Evolutionary conservation across 1,140 invertebrate genomes (phyloP), one percentile per base, ranked within the genome.

Genomic region (Nylanderia fulva): DNA sequence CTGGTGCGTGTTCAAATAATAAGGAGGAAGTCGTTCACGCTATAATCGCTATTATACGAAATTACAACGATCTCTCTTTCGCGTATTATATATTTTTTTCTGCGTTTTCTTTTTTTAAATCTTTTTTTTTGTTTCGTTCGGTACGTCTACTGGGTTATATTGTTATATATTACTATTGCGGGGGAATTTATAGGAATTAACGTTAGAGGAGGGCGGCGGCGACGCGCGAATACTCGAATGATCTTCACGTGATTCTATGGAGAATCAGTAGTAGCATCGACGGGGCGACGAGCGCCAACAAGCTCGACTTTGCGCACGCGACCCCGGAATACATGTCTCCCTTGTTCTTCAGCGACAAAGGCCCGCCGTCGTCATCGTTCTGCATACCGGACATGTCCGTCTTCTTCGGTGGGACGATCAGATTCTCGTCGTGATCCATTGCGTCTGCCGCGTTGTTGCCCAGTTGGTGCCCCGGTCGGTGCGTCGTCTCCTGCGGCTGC

Each of bases 331-430:
- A 33, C 15, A 56, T 66, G 48, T 52, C 1, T 92, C 92, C 88
- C 42, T 94, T 93, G 36, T 93, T 90, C n/a, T 94, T 92, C 9
- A 94, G 85, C 0, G 93, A 94, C 15, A 91, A 33, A 0, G 94
- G 94, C 8, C 91, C 91, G 7, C 91, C 91, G 71, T 93, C 92
- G 52, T 94, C 92, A 45, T 94, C 92, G 58, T 84, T 90, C 15
- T 93, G 93, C 88, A 94, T 92, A 3, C 86, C 91, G 24, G 90
- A 79, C 9, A 88, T 60, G 29, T 93, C 93, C 0, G 79, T 75
- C n/a, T 92, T 94, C 54, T 92, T 91, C n/a, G 87, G 92, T 0
- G 93, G 76, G 33, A 92, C 45, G 2, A 94, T 93, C 33, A 89
- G 56, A 42, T 95, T 94, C 52, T 93, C 93, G 39, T 94, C 93